Percentiles rank a stretch among this genome's conserved stretches.
Evolutionary conservation across 2,113 vertebrate genomes (phyloP).

Genomic region (Aegypius monachus): DNA sequence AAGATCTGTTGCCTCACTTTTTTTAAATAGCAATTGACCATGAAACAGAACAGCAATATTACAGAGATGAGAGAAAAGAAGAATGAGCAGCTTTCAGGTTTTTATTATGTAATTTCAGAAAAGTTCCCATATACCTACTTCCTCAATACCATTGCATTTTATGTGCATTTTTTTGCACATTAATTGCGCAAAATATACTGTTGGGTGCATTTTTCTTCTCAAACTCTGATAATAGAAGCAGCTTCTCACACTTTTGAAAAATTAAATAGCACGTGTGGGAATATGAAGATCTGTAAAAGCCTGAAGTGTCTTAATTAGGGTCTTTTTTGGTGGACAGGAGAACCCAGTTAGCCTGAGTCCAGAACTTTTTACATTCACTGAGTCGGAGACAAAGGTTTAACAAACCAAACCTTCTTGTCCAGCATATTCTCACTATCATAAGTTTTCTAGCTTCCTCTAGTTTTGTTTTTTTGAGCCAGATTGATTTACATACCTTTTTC

Average conservation of each 20-base stretch:
- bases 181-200: neutral
- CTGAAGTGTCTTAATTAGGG: neutral
- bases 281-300: neutral
- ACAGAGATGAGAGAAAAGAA: neutral
- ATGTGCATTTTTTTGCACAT: neutral
- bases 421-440: neutral
- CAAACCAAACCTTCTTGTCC: neutral
- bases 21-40: neutral
- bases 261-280: neutral
- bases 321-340: neutral
- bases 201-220: neutral
- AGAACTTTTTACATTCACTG: neutral
- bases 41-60: neutral
- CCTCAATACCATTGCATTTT: neutral
- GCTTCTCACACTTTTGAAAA: neutral
- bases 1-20: neutral
- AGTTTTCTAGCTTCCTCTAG: neutral
- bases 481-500: neutral
- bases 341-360: neutral
- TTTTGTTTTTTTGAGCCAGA: neutral
- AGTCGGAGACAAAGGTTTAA: neutral
- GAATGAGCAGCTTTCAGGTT: neutral
- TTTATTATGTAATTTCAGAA: neutral
- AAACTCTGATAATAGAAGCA: neutral
- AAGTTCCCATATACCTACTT: neutral